Percentiles rank a stretch among this genome's conserved stretches.
Conservation (phyloP, 2,888 invertebrate genomes). For the Platerodrilus igneus region DNA sequence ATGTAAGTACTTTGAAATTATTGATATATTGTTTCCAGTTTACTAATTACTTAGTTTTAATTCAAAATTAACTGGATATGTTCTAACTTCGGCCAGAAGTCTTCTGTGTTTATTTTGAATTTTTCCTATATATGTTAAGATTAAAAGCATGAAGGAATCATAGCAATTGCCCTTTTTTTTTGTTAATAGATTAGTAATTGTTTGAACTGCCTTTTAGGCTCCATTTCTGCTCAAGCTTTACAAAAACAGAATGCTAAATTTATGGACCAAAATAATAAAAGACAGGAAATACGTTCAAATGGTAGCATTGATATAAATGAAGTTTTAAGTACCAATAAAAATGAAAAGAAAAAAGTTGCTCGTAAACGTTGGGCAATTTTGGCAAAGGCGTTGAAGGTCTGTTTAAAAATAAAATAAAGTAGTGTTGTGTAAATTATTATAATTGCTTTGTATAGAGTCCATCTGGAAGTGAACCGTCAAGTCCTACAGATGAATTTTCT, state of each 20-base stretch:
- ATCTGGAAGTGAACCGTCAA: constrained; percentile 45
- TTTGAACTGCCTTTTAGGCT: constrained; percentile 37
- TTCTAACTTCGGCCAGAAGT: too few relatives aligned
- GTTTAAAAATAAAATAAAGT: constrained; percentile 42
- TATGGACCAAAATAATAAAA: constrained; percentile 46
- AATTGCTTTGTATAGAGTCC: constrained; percentile 41
- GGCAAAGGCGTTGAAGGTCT: constrained; percentile 59
- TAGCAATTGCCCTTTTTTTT: constrained; percentile 20
- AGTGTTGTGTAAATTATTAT: constrained; percentile 22
- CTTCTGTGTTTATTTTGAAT: too few relatives aligned
- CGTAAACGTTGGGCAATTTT: constrained; percentile 66
- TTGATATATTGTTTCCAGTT: too few relatives aligned
- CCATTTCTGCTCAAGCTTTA: constrained; percentile 21
- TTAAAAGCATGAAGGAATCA: constrained; percentile 41
- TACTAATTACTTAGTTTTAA: too few relatives aligned
- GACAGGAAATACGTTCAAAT: constrained; percentile 39
- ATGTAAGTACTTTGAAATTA: too few relatives aligned
- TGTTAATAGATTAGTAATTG: constrained; percentile 18
- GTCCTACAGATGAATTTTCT: constrained; percentile 51
- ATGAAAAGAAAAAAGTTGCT: constrained; percentile 53
- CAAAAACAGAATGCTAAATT: constrained; percentile 36
- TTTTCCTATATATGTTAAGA: too few relatives aligned
- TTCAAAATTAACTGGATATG: too few relatives aligned
- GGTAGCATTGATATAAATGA: constrained; percentile 42
- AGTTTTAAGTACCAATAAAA: constrained; percentile 38